A percentile compares a stretch with the other conserved stretches of the same genome.
phyloP scores from a whole-genome alignment of 2,888 invertebrate genomes.

The Panzeria rudis region DNA sequence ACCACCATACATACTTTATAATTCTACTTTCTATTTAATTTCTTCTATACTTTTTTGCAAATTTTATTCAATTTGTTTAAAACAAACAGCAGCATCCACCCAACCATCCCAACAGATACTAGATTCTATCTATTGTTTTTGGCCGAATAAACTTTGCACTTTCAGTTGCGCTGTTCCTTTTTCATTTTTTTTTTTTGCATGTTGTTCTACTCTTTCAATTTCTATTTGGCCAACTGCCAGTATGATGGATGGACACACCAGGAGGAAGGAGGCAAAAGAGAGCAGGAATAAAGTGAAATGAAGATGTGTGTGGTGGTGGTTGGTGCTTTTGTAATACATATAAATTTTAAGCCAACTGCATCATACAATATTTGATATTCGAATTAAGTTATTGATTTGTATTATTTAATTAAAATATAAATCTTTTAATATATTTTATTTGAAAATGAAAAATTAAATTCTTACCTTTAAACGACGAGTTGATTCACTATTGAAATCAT shows the following conservation, averaged over 20 bases:
- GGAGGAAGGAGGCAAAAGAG: constrained; percentile 2
- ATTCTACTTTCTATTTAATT: constrained; percentile 30
- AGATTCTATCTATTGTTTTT: constrained; percentile 65
- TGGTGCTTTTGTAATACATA: constrained; percentile 18
- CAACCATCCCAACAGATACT: constrained; percentile 55
- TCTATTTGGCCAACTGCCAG: constrained; percentile 70
- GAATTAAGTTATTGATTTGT: constrained; percentile 32
- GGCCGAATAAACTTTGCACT: constrained; percentile 73
- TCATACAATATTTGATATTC: constrained; percentile 22
- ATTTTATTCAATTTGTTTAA: constrained; percentile 49
- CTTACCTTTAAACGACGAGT: constrained; percentile 63
- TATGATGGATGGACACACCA: constrained; percentile 12
- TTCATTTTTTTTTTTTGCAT: constrained; percentile 39
- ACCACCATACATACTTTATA: constrained; percentile 18
- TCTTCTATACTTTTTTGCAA: constrained; percentile 44
- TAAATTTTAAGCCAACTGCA: constrained; percentile 49
- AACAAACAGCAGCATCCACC: constrained; percentile 33
- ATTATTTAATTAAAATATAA: constrained; percentile 14
- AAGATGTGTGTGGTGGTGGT: not conserved
- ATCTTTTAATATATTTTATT: not conserved
- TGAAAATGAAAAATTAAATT: not conserved
- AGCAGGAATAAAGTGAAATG: constrained; percentile 8
- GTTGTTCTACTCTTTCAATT: constrained; percentile 60
- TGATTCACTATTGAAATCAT: constrained; percentile 65
- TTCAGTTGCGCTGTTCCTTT: constrained; percentile 55